Conservation (phyloP, 2,888 invertebrate genomes). For the Apotomis capreana region DNA sequence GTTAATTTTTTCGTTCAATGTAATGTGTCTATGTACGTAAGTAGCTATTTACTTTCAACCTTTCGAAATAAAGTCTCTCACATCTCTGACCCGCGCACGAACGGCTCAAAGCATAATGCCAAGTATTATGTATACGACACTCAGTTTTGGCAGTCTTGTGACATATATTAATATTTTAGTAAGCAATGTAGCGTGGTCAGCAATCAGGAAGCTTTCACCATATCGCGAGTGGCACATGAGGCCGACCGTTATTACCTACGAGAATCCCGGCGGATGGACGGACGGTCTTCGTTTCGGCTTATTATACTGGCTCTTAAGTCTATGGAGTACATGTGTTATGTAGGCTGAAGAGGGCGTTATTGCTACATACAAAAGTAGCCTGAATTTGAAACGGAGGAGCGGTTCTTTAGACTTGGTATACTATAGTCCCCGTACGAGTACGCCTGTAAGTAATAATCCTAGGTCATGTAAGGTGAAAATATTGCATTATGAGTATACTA, state of each 20-base stretch:
- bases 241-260: constrained; percentile 26
- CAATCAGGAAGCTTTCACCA: constrained; percentile 39
- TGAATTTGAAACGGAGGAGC: neutral
- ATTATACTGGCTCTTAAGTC: constrained; percentile 4
- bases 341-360: constrained; percentile 1
- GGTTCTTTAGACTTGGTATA: neutral
- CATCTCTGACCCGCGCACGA: neutral
- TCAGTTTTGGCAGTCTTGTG: constrained; percentile 11
- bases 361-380: neutral
- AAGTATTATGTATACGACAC: constrained; percentile 3
- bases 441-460: no score
- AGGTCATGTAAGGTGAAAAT: no score
- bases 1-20: no score
- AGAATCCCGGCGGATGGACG: constrained; percentile 13
- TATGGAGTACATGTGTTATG: constrained; percentile 20
- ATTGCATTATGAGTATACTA: no score
- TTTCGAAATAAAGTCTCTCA: neutral
- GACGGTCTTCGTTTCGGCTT: neutral
- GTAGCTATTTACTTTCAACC: neutral
- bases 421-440: no score
- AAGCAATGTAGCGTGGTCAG: constrained; percentile 33
- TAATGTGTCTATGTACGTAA: no score
- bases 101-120: neutral
- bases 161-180: constrained; percentile 37
- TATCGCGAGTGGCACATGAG: constrained; percentile 35